A percentile compares a stretch with the other conserved stretches of the same genome.
Evolutionary conservation across 2,113 vertebrate species (phyloP).

Genomic region (Vombatus ursinus): DNA sequence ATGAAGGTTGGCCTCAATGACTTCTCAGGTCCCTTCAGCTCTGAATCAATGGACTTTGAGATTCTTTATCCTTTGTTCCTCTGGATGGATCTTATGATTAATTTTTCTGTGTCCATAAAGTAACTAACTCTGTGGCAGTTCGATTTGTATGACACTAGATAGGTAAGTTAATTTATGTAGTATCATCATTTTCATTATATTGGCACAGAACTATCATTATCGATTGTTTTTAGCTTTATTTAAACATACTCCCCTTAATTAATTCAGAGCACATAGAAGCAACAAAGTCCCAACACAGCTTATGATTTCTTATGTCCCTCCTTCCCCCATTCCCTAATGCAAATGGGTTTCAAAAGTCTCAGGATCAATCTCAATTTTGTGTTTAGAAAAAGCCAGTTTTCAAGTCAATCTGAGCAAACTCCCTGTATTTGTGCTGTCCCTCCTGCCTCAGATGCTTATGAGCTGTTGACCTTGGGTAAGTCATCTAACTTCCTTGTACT

Average conservation of each 20-base stretch:
- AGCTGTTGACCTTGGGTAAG: neutral
- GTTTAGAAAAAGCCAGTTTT: neutral
- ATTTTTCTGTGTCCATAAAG: neutral
- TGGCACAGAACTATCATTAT: neutral
- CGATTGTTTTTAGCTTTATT: neutral
- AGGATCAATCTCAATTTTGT: neutral
- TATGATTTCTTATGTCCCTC: neutral
- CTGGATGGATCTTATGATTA: neutral
- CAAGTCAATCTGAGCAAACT: slow-evolving; percentile 15
- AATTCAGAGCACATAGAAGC: neutral
- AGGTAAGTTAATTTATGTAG: neutral
- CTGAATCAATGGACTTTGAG: neutral
- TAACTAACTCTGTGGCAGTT: neutral
- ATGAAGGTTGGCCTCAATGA: neutral
- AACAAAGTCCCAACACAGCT: neutral
- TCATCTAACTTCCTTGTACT: neutral
- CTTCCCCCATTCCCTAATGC: neutral
- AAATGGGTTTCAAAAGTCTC: neutral
- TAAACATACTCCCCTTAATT: neutral
- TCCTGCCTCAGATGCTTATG: neutral
- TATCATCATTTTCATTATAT: neutral
- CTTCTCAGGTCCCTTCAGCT: neutral
- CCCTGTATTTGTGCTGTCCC: neutral
- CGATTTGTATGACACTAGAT: neutral
- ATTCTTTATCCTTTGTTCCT: neutral